Percentiles rank a stretch among this genome's conserved stretches.
Conservation (phyloP, 2,888 invertebrate species). For the Drosophila infuscata region DNA sequence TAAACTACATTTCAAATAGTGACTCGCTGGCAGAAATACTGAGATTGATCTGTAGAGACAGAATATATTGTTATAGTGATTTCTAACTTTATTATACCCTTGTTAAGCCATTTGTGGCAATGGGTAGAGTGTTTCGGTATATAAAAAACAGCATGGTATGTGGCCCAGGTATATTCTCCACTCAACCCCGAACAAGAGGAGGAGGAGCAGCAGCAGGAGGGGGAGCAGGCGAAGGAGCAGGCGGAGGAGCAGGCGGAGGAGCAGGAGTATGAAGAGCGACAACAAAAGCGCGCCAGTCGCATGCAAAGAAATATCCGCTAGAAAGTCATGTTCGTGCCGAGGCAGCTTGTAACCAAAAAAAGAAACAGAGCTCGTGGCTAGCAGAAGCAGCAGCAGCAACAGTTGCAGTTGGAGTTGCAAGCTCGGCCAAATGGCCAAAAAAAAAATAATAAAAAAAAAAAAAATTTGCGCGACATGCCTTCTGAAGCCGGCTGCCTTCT, state of each 20-base stretch:
- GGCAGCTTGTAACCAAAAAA: constrained; percentile 45
- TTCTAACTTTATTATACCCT: neutral
- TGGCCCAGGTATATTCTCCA: constrained; percentile 22
- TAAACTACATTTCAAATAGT: neutral
- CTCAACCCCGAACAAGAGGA: neutral
- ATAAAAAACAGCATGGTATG: constrained; percentile 49
- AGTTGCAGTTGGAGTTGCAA: constrained; percentile 10
- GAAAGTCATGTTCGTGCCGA: constrained; percentile 79
- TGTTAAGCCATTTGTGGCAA: neutral
- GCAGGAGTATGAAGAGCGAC: constrained; percentile 29
- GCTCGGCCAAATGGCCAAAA: constrained; percentile 59
- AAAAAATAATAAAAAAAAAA: constrained; percentile 34
- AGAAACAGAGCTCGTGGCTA: constrained; percentile 20
- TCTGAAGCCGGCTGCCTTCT: constrained; percentile 43
- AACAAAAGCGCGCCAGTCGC: constrained; percentile 72
- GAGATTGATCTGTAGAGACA: neutral
- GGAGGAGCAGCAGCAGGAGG: neutral
- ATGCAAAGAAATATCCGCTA: constrained; percentile 79
- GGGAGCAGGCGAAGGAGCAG: too few species aligned
- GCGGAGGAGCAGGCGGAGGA: too few species aligned
- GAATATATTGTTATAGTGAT: neutral
- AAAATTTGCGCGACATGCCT: constrained; percentile 58
- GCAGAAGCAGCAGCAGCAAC: constrained; percentile 21
- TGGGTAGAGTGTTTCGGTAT: neutral
- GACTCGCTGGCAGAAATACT: neutral